These are phyloP conservation scores for Acleris laterana DNA, from an alignment of 2,888 invertebrate species.

Conservation along the genomic window DNA sequence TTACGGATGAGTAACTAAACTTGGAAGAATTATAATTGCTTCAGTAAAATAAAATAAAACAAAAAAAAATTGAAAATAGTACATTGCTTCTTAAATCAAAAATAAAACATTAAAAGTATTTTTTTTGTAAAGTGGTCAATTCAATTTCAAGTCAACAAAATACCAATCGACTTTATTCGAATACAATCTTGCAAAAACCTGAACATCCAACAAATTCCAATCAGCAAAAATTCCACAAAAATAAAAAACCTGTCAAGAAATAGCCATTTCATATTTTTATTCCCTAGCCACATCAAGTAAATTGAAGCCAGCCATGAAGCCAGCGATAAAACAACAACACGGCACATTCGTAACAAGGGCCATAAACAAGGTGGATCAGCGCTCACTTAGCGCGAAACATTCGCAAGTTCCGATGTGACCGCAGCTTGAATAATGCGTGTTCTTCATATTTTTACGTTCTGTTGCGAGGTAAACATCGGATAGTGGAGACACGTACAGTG, in stretches of 20 bases:
- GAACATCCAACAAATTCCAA: background rate
- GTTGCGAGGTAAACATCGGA: slow-evolving; percentile 69
- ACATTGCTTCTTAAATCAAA: too few relatives aligned
- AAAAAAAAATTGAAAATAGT: too few relatives aligned
- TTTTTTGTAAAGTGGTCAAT: too few relatives aligned
- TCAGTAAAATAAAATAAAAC: too few relatives aligned
- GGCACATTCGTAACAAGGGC: slow-evolving; percentile 17
- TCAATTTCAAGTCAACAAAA: too few relatives aligned
- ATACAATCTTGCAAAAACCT: background rate
- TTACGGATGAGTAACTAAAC: too few relatives aligned
- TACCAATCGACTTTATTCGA: too few relatives aligned
- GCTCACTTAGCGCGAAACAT: slow-evolving; percentile 18
- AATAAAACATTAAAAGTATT: too few relatives aligned
- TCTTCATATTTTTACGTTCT: slow-evolving; percentile 57
- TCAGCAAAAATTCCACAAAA: background rate
- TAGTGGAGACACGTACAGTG: slow-evolving; percentile 6
- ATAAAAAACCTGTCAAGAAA: slow-evolving; percentile 11
- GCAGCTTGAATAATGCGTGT: slow-evolving; percentile 50
- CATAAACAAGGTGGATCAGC: slow-evolving; percentile 36
- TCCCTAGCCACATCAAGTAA: slow-evolving; percentile 22
- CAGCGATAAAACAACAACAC: slow-evolving; percentile 19
- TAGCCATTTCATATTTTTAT: slow-evolving; percentile 1
- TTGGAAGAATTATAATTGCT: too few relatives aligned
- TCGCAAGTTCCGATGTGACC: slow-evolving; percentile 33
- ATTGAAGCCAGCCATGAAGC: slow-evolving; percentile 13